Evolutionary conservation across 2,113 vertebrate genomes (phyloP), one percentile per base, ranked within the genome.

Genomic region (Geococcyx californianus): DNA sequence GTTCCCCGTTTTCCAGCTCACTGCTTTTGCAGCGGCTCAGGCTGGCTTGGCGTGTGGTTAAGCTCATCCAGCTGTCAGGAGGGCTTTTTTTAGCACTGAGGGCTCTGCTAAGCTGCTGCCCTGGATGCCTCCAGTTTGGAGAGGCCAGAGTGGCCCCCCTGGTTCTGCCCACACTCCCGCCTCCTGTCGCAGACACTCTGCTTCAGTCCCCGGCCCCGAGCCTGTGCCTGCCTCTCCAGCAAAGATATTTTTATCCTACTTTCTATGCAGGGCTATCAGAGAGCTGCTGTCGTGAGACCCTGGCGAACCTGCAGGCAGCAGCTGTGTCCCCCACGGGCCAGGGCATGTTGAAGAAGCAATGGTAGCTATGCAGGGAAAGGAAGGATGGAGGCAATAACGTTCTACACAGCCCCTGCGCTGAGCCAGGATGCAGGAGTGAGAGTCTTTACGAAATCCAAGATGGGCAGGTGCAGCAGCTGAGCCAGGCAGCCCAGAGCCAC

Each of bases 1-100:
- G 69, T 81, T 44, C 86, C 84, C 86, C 4, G 0, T 52, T 87
- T 82, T 73, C 76, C 55, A 69, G 47, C 79, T 42, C 0, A 0
- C 54, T 86, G 83, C 79, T 21, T 89, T 87, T 60, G 62, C 69
- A 78, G 92, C 2, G 4, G 66, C 31, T 24, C 56, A 1, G 23
- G 69, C 49, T 78, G 84, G 69, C 78, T 68, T 5, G 7, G 44
- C 3, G 0, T 52, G 60, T 63, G 62, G 67, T 72, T 79, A 82
- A 95, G 95, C 94, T 94, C 67, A 84, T 82, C 94, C 95, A 97
- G 96, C 94, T 97, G 95, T 94, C 87, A 6, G 62, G 38, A 84
- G 33, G 77, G 84, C 47, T 97, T 97, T 97, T 96, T 97, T 95
- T 97, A 96, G 96, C 87, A 64, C 69, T 52, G 68, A 91, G 77